A percentile compares a stretch with the other conserved stretches of the same genome.
Conservation (phyloP, 30 jellyfish, hydroid and myxozoan species). For the Hydractinia echinata region DNA sequence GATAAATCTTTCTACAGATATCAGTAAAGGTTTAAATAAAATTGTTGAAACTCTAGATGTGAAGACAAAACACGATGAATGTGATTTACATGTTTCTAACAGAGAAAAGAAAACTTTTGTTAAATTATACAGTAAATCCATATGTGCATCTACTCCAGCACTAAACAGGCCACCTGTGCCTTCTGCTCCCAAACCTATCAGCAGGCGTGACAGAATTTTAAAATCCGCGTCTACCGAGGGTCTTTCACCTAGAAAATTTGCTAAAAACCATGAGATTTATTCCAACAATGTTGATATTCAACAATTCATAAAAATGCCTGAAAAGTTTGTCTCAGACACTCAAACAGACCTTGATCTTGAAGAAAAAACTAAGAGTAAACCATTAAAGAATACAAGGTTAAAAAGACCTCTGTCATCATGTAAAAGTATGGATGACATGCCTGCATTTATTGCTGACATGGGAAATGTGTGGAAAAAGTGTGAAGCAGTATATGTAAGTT, state of each 20-base stretch:
- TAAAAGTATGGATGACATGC: too few relatives aligned
- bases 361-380: too few relatives aligned
- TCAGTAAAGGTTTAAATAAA: neutral
- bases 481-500: too few relatives aligned
- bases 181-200: slow-evolving; percentile 28
- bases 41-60: neutral
- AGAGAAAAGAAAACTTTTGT: neutral
- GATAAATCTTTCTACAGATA: too few relatives aligned
- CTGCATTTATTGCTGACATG: too few relatives aligned
- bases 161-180: slow-evolving; percentile 36
- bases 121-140: neutral
- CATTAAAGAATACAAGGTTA: too few relatives aligned
- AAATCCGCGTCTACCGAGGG: slow-evolving; percentile 3
- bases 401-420: too few relatives aligned
- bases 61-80: neutral
- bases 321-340: too few relatives aligned
- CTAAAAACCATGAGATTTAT: neutral
- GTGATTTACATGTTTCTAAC: neutral
- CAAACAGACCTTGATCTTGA: too few relatives aligned
- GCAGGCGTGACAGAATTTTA: slow-evolving; percentile 12
- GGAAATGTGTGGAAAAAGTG: too few relatives aligned
- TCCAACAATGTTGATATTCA: too few relatives aligned
- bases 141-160: slow-evolving; percentile 17
- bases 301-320: too few relatives aligned
- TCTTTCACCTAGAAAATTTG: neutral